Evolutionary conservation across 2,888 invertebrate species (phyloP).

Genomic region (Agonopterix arenella): DNA sequence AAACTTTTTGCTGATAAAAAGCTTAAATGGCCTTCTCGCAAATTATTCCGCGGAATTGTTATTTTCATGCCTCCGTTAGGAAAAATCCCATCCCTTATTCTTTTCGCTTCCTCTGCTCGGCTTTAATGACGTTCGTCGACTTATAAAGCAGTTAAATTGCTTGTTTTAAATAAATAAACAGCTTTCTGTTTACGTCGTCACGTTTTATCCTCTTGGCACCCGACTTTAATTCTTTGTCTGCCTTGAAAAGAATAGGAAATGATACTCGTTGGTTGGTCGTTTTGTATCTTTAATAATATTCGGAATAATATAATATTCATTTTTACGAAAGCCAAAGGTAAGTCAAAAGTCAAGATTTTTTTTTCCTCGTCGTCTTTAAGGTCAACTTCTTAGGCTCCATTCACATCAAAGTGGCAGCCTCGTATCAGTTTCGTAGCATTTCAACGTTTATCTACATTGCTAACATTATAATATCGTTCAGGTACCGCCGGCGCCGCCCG

Average conservation of each 20-base stretch:
- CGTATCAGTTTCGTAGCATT: too few relatives aligned
- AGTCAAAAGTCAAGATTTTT: too few relatives aligned
- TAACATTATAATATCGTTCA: too few relatives aligned
- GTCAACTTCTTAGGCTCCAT: too few relatives aligned
- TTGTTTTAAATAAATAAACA: slow-evolving; percentile 56
- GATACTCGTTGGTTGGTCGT: slow-evolving; percentile 9
- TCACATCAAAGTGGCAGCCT: too few relatives aligned
- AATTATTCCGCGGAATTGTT: slow-evolving; percentile 68
- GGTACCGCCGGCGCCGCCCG: too few relatives aligned
- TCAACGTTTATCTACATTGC: too few relatives aligned
- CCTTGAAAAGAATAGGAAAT: slow-evolving; percentile 17
- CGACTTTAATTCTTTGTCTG: slow-evolving; percentile 19
- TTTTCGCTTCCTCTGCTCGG: slow-evolving; percentile 24
- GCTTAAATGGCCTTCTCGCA: slow-evolving; percentile 63
- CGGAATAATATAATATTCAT: too few relatives aligned
- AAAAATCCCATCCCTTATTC: slow-evolving; percentile 49
- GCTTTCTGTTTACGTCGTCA: slow-evolving; percentile 32
- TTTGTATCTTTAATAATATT: neutral
- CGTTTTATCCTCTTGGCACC: slow-evolving; percentile 19
- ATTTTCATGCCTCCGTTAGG: slow-evolving; percentile 50
- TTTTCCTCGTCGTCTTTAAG: too few relatives aligned
- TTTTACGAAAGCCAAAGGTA: too few relatives aligned
- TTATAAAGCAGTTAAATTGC: slow-evolving; percentile 53
- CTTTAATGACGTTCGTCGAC: slow-evolving; percentile 50
- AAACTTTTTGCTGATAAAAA: slow-evolving; percentile 67